phyloP scores from a whole-genome alignment of 2,797 vertebrate species.

The Oryzias sinensis region DNA sequence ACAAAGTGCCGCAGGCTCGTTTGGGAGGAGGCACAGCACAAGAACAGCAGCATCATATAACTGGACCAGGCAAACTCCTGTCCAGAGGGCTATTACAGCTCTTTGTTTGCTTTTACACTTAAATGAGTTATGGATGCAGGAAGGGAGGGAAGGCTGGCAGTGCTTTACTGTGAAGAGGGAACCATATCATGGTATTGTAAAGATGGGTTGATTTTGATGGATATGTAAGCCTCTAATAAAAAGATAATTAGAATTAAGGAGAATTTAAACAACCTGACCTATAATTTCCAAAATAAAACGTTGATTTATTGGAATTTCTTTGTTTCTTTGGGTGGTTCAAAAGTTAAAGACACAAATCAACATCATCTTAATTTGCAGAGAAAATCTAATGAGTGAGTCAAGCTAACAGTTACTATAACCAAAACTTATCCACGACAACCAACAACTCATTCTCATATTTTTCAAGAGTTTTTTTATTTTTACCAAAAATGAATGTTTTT shows the following conservation, averaged over 20 bases:
- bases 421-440: too few species aligned
- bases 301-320: too few species aligned
- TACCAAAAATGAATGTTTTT: too few species aligned
- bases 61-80: conserved; percentile 89
- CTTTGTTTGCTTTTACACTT: conserved; percentile 87
- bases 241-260: conserved; percentile 31
- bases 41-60: conserved; percentile 86
- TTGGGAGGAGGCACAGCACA: conserved; percentile 61
- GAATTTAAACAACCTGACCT: conserved; percentile 20
- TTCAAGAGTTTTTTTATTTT: too few species aligned
- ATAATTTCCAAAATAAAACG: background rate
- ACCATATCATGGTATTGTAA: conserved; percentile 46
- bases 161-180: conserved; percentile 51
- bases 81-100: conserved; percentile 87
- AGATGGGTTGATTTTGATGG: conserved; percentile 35
- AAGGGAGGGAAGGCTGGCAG: conserved; percentile 44
- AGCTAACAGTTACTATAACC: too few species aligned
- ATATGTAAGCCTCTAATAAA: conserved; percentile 33
- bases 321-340: too few species aligned
- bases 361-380: too few species aligned
- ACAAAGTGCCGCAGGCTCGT: conserved; percentile 89
- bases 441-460: too few species aligned
- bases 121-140: conserved; percentile 85
- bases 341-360: too few species aligned
- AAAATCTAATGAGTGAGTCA: too few species aligned